Evolutionary conservation across 2,888 invertebrate species (phyloP).

Genomic region (Arge pagana): DNA sequence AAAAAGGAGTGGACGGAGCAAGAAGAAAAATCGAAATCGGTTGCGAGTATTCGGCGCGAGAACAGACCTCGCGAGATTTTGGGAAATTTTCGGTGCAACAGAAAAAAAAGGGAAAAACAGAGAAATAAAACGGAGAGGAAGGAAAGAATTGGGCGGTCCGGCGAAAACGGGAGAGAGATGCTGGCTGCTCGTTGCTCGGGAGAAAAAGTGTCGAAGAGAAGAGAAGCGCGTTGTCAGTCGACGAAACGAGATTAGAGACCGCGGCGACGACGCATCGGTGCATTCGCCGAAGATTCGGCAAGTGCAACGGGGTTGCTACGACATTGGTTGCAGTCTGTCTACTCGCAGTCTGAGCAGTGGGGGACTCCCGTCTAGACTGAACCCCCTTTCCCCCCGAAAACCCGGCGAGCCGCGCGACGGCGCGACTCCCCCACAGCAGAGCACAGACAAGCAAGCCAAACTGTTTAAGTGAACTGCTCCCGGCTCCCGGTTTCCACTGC

Average conservation of each 20-base stretch:
- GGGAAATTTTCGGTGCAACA: neutral
- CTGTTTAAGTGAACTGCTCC: constrained; percentile 54
- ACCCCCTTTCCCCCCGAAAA: constrained; percentile 24
- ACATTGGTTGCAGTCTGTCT: constrained; percentile 54
- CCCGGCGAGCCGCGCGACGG: constrained; percentile 40
- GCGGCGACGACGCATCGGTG: neutral
- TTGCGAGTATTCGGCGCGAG: too few species aligned
- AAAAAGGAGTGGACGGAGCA: too few species aligned
- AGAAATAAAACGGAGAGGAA: constrained; percentile 8
- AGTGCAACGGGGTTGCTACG: constrained; percentile 40
- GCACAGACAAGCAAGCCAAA: constrained; percentile 53
- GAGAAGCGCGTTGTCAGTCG: neutral
- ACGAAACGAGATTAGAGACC: neutral
- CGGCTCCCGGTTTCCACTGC: constrained; percentile 33
- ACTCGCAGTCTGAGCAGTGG: constrained; percentile 48
- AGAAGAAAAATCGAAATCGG: too few species aligned
- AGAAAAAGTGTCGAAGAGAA: neutral
- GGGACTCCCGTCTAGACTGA: constrained; percentile 55
- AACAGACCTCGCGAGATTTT: too few species aligned
- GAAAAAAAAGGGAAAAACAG: neutral
- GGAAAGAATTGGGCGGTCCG: constrained; percentile 20
- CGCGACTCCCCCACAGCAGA: constrained; percentile 40
- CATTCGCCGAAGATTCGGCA: constrained; percentile 10
- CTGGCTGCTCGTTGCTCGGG: too few species aligned
- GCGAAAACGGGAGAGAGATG: too few species aligned